Conservation (phyloP, 2,113 vertebrate genomes). For the Menura novaehollandiae region DNA sequence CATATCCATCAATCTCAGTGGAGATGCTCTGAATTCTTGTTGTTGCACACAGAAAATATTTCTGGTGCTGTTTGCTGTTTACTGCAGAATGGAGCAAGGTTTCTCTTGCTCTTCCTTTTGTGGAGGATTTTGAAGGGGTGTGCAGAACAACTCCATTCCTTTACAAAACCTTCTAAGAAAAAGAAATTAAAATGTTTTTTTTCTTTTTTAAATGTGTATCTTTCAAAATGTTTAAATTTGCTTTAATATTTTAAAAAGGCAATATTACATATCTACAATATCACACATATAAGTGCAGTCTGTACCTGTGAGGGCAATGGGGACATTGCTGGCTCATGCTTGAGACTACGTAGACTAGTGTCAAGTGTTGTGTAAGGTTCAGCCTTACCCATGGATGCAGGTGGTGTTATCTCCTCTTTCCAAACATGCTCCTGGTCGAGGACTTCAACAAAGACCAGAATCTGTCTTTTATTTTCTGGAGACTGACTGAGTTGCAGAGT, state of each 20-base stretch:
- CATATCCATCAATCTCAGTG: background rate
- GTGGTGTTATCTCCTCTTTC: background rate
- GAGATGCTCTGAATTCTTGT: background rate
- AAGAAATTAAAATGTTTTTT: fast-evolving
- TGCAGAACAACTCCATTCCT: fast-evolving
- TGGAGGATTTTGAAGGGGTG: background rate
- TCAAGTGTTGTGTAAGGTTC: background rate
- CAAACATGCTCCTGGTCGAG: background rate
- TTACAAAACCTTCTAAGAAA: background rate
- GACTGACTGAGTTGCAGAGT: background rate
- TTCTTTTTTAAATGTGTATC: background rate
- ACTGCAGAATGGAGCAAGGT: fast-evolving
- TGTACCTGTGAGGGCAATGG: background rate
- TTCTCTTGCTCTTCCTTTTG: background rate
- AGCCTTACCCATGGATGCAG: fast-evolving
- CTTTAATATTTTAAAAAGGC: background rate
- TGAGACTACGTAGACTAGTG: background rate
- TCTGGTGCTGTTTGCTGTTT: background rate
- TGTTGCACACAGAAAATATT: background rate
- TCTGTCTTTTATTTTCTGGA: background rate
- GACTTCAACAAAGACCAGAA: background rate
- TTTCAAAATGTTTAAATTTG: background rate
- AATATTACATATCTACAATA: background rate
- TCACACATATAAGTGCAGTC: fast-evolving
- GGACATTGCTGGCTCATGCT: background rate